Evolutionary conservation across 2,888 invertebrate species (phyloP).

Genomic region (Athalia circularis): DNA sequence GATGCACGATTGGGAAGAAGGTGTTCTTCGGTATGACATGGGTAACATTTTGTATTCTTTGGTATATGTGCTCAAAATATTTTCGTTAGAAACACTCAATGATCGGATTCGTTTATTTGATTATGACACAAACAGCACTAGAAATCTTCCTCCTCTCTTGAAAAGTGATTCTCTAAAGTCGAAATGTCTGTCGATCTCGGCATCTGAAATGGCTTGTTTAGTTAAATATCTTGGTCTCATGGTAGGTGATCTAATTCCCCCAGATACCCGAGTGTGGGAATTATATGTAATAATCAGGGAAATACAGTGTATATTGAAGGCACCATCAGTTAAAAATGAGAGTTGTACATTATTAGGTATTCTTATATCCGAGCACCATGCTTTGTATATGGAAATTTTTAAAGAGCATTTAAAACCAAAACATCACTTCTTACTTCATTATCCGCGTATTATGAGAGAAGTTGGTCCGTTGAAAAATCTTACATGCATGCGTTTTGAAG

Average conservation of each 20-base stretch:
- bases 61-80: slow-evolving; percentile 33
- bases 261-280: slow-evolving; percentile 26
- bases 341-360: slow-evolving; percentile 16
- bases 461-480: slow-evolving; percentile 35
- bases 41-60: slow-evolving; percentile 47
- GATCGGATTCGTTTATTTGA: slow-evolving; percentile 40
- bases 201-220: slow-evolving; percentile 8
- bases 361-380: slow-evolving; percentile 44
- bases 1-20: slow-evolving; percentile 54
- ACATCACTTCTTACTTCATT: slow-evolving; percentile 30
- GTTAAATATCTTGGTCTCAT: slow-evolving; percentile 7
- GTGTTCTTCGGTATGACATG: slow-evolving; percentile 49
- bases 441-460: slow-evolving; percentile 34
- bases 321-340: slow-evolving; percentile 1
- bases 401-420: slow-evolving; percentile 34
- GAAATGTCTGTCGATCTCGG: neutral
- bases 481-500: slow-evolving; percentile 16
- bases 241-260: slow-evolving; percentile 2
- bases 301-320: slow-evolving; percentile 35
- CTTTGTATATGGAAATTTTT: slow-evolving; percentile 41
- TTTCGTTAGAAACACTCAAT: slow-evolving; percentile 14
- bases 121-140: slow-evolving; percentile 47
- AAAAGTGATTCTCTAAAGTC: slow-evolving; percentile 45
- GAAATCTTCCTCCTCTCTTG: slow-evolving; percentile 51
- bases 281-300: slow-evolving; percentile 34